Evolutionary conservation across 2,888 invertebrate species (phyloP).

Genomic region (Pimpla rufipes): DNA sequence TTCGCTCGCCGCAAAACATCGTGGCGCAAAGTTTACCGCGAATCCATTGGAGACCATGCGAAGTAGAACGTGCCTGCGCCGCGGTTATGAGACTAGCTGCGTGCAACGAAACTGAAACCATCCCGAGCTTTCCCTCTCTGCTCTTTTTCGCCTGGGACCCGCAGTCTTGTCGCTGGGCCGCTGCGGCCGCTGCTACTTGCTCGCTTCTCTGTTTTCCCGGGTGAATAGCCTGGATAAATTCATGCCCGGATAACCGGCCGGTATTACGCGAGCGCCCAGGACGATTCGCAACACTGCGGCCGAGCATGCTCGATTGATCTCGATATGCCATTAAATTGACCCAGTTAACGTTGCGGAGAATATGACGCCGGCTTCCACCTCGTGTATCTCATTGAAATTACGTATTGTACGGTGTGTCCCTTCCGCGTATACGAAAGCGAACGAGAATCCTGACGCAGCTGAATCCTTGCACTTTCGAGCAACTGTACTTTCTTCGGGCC

Average conservation of each 20-base stretch:
- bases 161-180: constrained; percentile 4
- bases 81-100: constrained; percentile 30
- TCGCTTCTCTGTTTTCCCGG: constrained; percentile 61
- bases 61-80: constrained; percentile 34
- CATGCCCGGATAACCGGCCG: constrained; percentile 69
- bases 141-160: constrained; percentile 13
- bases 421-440: neutral
- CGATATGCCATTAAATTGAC: constrained; percentile 32
- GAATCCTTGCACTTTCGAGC: neutral
- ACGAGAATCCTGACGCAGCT: neutral
- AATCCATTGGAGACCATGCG: constrained; percentile 12
- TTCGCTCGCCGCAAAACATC: constrained; percentile 25
- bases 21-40: constrained; percentile 4
- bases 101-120: constrained; percentile 49
- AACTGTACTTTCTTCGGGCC: neutral
- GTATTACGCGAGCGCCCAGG: constrained; percentile 60
- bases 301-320: constrained; percentile 30
- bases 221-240: constrained; percentile 73
- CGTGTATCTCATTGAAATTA: constrained; percentile 13
- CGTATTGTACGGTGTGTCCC: neutral
- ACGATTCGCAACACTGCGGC: constrained; percentile 68
- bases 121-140: constrained; percentile 14
- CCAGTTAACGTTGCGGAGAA: constrained; percentile 33
- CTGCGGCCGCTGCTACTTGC: constrained; percentile 8
- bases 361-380: neutral